Base-by-base conservation (phyloP, 2,113 vertebrate genomes). In the Raja brachyura region DNA sequence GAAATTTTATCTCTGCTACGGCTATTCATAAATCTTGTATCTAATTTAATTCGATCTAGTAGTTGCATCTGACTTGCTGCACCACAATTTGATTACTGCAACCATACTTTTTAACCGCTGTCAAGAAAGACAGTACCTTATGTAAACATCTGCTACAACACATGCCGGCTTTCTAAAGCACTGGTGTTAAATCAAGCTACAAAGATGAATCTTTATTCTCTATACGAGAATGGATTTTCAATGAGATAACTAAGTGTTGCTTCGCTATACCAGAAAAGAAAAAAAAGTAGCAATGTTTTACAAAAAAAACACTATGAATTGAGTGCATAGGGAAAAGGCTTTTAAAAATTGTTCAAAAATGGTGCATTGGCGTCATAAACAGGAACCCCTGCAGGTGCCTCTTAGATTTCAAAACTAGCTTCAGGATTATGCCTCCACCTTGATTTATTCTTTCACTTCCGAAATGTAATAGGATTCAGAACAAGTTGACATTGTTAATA, bases 1-100 rank as follows among this genome's bases (percentile, higher is more conserved):
- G 96, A 96, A 96, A 96, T 96, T 96, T 96, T 96, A 96, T 96
- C 95, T 94, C 96, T 95, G 96, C 96, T 96, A 95, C 95, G 95
- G 96, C 95, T 96, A 96, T 96, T 96, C 97, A 97, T 97, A 97
- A 97, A 97, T 97, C 96, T 97, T 95, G 94, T 95, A 96, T 96
- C 96, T 96, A 95, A 96, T 96, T 97, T 96, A 97, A 97, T 97
- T 96, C 96, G 96, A 96, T 97, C 96, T 96, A 95, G 96, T 95
- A 95, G 95, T 95, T 95, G 96, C 95, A 96, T 96, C 95, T 93
- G 95, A 95, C 96, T 96, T 94, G 95, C 96, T 95, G 96, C 94
- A 95, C 95, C 96, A 95, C 96, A 96, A 96, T 96, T 96, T 96
- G 96, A 97, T 97, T 96, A 96, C 95, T 95, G 94, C 96, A 96